Evolutionary conservation across 30 jellyfish, hydroid and myxozoan genomes (phyloP).

Genomic region (Aurelia sp.): DNA sequence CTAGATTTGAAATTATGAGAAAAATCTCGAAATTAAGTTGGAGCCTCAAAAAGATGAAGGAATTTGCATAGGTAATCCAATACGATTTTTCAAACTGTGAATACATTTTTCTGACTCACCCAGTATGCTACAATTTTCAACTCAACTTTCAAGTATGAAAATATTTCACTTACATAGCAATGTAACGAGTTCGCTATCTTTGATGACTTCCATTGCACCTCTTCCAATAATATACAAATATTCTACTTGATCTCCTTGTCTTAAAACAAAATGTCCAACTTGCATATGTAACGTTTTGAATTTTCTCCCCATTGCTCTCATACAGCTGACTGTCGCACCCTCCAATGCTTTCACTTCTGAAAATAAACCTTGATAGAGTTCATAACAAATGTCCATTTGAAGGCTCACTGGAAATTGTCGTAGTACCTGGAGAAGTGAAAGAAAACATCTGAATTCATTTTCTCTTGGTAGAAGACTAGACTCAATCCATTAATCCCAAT

Average conservation of each 20-base stretch:
- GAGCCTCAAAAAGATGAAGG: no score
- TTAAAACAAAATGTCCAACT: constrained; percentile 71
- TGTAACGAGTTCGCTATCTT: constrained; percentile 80
- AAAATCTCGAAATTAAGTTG: no score
- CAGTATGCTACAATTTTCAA: no score
- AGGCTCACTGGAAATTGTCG: constrained; percentile 87
- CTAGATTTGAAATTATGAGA: no score
- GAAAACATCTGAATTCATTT: not conserved
- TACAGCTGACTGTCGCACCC: constrained; percentile 94
- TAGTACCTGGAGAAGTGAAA: constrained; percentile 62
- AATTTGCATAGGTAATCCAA: no score
- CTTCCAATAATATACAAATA: constrained; percentile 76
- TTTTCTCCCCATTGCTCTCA: constrained; percentile 91
- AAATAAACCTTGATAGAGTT: constrained; percentile 80
- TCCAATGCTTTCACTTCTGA: constrained; percentile 67
- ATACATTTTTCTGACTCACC: no score
- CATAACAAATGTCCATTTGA: constrained; percentile 90
- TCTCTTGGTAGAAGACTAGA: no score
- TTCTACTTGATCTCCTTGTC: constrained; percentile 91
- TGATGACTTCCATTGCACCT: constrained; percentile 86
- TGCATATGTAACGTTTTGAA: constrained; percentile 82
- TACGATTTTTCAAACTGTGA: no score
- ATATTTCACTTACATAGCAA: constrained; percentile 61
- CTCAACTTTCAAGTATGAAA: not conserved
- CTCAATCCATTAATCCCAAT: no score